phyloP scores from a whole-genome alignment of 2,888 invertebrate genomes.

The Parnassius apollo region DNA sequence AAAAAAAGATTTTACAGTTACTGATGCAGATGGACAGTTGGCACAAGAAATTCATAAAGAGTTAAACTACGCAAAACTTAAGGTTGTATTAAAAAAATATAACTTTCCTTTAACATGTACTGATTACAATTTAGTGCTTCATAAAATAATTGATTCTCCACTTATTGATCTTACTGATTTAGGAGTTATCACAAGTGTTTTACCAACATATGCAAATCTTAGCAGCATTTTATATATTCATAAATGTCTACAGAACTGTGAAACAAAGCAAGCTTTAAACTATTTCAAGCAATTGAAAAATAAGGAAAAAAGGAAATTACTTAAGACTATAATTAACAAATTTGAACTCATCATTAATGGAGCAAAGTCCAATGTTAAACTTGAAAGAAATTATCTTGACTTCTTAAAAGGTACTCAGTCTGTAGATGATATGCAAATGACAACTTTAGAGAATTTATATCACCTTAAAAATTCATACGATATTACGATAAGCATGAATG shows the following conservation, averaged over 20 bases:
- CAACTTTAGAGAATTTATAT: conserved; percentile 60
- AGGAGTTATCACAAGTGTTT: conserved; percentile 55
- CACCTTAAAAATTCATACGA: conserved; percentile 66
- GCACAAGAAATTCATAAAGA: conserved; percentile 68
- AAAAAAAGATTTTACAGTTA: conserved; percentile 61
- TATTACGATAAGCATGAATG: conserved; percentile 52
- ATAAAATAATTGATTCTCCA: conserved; percentile 57
- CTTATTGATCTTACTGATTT: conserved; percentile 61
- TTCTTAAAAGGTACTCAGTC: conserved; percentile 66
- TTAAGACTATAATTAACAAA: conserved; percentile 59
- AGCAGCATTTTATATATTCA: conserved; percentile 61
- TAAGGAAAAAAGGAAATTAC: conserved; percentile 52
- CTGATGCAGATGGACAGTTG: conserved; percentile 56
- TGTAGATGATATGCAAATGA: conserved; percentile 50
- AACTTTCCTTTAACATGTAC: conserved; percentile 66
- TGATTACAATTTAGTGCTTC: conserved; percentile 63
- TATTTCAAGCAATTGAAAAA: conserved; percentile 54
- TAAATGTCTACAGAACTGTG: conserved; percentile 63
- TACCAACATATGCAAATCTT: conserved; percentile 54
- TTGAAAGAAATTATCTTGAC: conserved; percentile 72
- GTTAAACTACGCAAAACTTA: conserved; percentile 67
- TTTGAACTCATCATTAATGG: conserved; percentile 66
- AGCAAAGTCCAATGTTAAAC: conserved; percentile 38
- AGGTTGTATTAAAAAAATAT: conserved; percentile 72
- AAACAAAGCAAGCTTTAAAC: conserved; percentile 59